Base-by-base conservation (phyloP, 2,888 invertebrate genomes). In the Diabrotica balteata region DNA sequence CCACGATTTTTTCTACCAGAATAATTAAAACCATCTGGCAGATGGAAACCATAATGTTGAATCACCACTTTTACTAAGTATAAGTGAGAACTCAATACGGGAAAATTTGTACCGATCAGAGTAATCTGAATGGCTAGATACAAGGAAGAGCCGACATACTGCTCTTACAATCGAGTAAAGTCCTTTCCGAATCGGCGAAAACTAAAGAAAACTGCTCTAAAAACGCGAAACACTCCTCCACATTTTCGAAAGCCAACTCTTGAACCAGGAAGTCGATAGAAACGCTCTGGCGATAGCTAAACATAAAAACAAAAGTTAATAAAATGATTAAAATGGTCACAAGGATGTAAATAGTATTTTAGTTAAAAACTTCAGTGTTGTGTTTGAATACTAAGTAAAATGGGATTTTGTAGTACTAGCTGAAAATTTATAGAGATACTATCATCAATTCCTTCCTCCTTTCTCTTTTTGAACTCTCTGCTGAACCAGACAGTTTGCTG, bases 201-300 rank as follows among this genome's bases (percentile, higher is more conserved):
- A 87, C 88, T 82, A 95, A 88, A 85, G 90, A 90, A 85, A 93
- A 92, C 81, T 92, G 91, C 84, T 88, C 89, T 84, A 97, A 89
- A 90, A 97, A 97, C 84, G 94, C 93, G 85, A 91, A 86, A 86
- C 94, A 94, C 85, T 94, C 93, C 84, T 91, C 91, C 83, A 86
- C 86, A 78, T 92, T 90, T 81, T 91, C 90, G 89, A 97, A 96
- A 83, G 93, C 95, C 89, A 98, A 89, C 88, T 94, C 92, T 85
- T 91, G 90, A 84, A 90, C 87, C 86, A 98, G 88, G 90, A 92
- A 93, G 84, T 91, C 90, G 87, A 96, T 89, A 80, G 93, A 91
- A 87, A 98, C 89, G 85, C 88, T 90, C 87, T 95, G 97, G 82
- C 97, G 96, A 90, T 95, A 97, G 90, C 97, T 96, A 92, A 83